phyloP scores from a whole-genome alignment of 2,797 vertebrate species.

The Typhlichthys subterraneus region DNA sequence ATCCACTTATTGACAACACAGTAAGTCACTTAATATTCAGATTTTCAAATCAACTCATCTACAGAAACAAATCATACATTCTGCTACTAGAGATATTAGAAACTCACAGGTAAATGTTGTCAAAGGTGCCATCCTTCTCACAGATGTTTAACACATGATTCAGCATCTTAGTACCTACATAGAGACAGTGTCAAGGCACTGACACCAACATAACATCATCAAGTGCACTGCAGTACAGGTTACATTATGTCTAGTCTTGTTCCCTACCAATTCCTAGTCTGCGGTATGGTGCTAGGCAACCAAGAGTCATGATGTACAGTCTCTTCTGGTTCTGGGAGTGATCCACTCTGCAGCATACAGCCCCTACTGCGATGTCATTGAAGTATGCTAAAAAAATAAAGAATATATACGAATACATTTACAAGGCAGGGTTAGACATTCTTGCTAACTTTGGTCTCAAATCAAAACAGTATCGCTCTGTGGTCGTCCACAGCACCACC shows the following conservation, averaged over 20 bases:
- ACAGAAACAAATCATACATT: background rate
- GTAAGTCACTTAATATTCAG: background rate
- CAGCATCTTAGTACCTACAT: conserved; percentile 97
- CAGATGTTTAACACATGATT: conserved; percentile 99
- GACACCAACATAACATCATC: conserved; percentile 3
- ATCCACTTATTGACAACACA: conserved; percentile 9
- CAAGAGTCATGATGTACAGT: conserved; percentile 99
- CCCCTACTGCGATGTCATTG: conserved; percentile 98
- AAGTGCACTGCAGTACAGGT: background rate
- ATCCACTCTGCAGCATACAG: conserved; percentile 98
- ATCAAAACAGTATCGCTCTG: too few species aligned
- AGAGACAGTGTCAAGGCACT: conserved; percentile 10
- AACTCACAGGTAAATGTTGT: conserved; percentile 99
- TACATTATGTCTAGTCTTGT: background rate
- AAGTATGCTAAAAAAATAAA: conserved; percentile 88
- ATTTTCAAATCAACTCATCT: background rate
- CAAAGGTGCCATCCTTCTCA: conserved; percentile 99
- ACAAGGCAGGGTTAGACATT: too few species aligned
- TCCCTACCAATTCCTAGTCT: conserved; percentile 96
- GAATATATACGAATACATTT: background rate
- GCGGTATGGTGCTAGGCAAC: conserved; percentile 97
- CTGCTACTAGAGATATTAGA: conserved; percentile 5
- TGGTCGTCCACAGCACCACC: too few species aligned
- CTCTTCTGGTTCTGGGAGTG: conserved; percentile 99
- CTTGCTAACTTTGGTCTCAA: too few species aligned